Conservation (phyloP, 2,797 vertebrate genomes). For the Rhabdomys pumilio region DNA sequence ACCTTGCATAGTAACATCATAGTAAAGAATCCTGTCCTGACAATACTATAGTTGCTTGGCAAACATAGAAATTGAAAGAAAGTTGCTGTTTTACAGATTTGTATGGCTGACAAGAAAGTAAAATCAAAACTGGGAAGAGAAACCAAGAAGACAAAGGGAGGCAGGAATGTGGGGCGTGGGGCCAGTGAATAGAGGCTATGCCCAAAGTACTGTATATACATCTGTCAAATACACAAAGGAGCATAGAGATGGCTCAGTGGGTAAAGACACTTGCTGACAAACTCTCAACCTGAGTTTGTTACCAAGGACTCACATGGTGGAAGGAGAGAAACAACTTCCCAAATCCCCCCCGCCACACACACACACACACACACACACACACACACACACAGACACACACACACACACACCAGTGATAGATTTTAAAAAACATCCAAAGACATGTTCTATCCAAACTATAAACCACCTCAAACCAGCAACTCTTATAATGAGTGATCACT, state of each 20-base stretch:
- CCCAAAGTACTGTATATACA: not conserved
- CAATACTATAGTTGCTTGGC: not conserved
- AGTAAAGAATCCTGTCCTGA: conserved; percentile 8
- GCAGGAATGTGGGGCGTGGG: too few species aligned
- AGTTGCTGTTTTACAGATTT: not conserved
- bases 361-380: not conserved
- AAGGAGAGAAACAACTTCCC: not conserved
- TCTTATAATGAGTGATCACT: not conserved
- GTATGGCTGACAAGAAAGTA: not conserved
- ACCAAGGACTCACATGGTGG: not conserved
- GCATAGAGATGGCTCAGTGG: not conserved
- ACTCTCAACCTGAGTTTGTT: not conserved
- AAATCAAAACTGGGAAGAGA: not conserved
- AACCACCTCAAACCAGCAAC: not conserved
- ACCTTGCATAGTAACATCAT: not conserved
- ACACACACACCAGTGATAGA: not conserved
- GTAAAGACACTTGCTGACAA: not conserved
- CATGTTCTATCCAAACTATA: not conserved
- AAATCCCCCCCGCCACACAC: not conserved
- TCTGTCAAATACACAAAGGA: not conserved
- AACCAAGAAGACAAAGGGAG: not conserved
- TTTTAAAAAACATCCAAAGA: not conserved
- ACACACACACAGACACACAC: not conserved
- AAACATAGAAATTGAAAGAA: not conserved
- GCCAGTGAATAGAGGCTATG: not conserved